Base-by-base conservation (phyloP, 2,113 vertebrate genomes). In the Sinosuthora webbiana region DNA sequence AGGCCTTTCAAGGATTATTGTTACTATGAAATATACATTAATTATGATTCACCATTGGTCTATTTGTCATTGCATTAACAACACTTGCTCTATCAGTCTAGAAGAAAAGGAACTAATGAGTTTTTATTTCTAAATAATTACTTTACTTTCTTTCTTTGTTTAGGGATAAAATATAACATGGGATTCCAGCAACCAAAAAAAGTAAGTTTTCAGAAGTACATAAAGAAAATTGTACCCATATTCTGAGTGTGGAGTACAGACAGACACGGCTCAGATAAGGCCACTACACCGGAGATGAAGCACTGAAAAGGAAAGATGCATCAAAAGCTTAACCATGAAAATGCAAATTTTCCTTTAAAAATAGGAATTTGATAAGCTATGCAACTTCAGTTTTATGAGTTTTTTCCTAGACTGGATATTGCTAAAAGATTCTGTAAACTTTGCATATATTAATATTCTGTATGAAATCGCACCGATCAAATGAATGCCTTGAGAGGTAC, bases 81-180 rank as follows among this genome's bases (percentile, higher is more conserved):
- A 24, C 65, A 52, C 24, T 62, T 77, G 31, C 13, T 87, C 33
- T 53, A 39, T 16, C 45, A n/a, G 75, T 33, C 15, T 39, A 87
- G 33, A 86, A 87, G 63, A 83, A 85, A 12, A 15, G 2, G 75
- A 78, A 56, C 4, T 12, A 3, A 67, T 47, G 39, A 2, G 1
- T 63, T 87, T 70, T 59, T 65, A 69, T 63, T 87, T 83, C 82
- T 68, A 81, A 83, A 86, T 97, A 93, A 97, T 49, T 12, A 82
- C 52, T 89, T 89, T 67, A 69, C 56, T 95, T 91, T 97, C 91
- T 95, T 91, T 97, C 79, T 95, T 94, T 97, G 86, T 98, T 87
- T 96, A 98, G 98, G 98, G 60, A 96, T 98, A 79, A 98, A 98
- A 96, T 97, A 98, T 95, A 96, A 95, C 97, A 93, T 94, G 95